Conservation (phyloP, 2,888 invertebrate genomes). For the Julus scanicus region DNA sequence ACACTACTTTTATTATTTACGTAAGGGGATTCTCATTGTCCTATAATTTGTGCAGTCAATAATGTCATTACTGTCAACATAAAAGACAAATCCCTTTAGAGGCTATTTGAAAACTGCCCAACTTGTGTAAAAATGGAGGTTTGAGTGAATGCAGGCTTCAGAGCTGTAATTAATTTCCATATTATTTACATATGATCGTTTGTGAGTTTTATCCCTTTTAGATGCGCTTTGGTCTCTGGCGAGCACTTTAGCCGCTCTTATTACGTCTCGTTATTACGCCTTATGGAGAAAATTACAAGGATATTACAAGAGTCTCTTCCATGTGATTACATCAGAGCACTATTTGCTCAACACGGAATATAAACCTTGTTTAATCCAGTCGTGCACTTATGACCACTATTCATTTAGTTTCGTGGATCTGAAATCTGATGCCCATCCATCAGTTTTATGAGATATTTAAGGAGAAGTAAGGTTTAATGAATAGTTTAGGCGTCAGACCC, state of each 20-base stretch:
- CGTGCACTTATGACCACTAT: conserved; percentile 22
- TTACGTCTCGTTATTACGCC: conserved; percentile 34
- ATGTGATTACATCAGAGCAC: conserved; percentile 9
- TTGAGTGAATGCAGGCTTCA: not conserved
- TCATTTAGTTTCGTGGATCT: not conserved
- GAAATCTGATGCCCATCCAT: conserved; percentile 38
- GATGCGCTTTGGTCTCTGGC: conserved; percentile 35
- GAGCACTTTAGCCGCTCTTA: conserved; percentile 23
- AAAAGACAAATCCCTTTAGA: not conserved
- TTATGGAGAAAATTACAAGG: conserved; percentile 42
- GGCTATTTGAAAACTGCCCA: not conserved
- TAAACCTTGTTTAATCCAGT: conserved; percentile 23
- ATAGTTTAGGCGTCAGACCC: conserved; percentile 15
- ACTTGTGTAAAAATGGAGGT: not conserved
- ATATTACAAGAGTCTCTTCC: conserved; percentile 29
- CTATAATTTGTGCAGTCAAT: not conserved
- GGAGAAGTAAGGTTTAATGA: conserved; percentile 2
- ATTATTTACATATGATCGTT: conserved; percentile 39
- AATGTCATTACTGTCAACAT: not conserved
- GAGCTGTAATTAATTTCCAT: conserved; percentile 38
- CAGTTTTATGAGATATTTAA: conserved; percentile 21
- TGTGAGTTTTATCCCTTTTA: conserved; percentile 34
- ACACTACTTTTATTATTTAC: too few species aligned
- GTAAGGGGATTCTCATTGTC: not conserved
- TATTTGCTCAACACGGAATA: conserved; percentile 38